Conservation (phyloP, 2,888 invertebrate genomes). For the Gortyna flavago region DNA sequence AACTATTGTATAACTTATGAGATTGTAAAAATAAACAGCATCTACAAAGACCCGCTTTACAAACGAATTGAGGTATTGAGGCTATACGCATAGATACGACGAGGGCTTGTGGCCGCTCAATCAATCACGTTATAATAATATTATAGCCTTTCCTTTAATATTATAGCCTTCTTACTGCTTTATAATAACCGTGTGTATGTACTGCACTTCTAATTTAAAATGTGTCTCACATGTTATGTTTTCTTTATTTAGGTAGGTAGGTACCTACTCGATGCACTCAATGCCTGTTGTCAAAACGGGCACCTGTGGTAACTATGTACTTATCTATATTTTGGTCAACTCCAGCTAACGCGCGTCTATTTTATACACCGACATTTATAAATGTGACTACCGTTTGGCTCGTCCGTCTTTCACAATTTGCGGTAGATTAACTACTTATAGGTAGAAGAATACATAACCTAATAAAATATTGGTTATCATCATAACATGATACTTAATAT, state of each 20-base stretch:
- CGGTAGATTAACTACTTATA: not conserved
- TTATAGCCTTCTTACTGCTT: slow-evolving; percentile 10
- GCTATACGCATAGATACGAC: not conserved
- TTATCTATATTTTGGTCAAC: not conserved
- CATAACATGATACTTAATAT: not conserved
- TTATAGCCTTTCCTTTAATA: no score
- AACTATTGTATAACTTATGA: slow-evolving; percentile 1
- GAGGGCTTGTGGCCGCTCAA: slow-evolving; percentile 9
- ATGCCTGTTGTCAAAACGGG: slow-evolving; percentile 7
- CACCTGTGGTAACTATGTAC: not conserved
- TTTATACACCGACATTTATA: slow-evolving; percentile 5
- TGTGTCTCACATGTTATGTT: not conserved
- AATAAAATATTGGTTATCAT: not conserved
- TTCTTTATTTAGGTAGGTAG: slow-evolving; percentile 22
- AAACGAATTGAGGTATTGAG: slow-evolving; percentile 24
- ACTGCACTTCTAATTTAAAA: not conserved
- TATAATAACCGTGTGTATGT: not conserved
- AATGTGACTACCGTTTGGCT: not conserved
- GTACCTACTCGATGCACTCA: not conserved
- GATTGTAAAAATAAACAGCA: slow-evolving; percentile 26
- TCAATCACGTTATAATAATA: slow-evolving; percentile 4
- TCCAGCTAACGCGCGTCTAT: not conserved
- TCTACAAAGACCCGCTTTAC: slow-evolving; percentile 1
- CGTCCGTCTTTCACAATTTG: not conserved
- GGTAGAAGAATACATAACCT: not conserved